Conservation (phyloP, 2,888 invertebrate genomes). For the Melipona beecheii region DNA sequence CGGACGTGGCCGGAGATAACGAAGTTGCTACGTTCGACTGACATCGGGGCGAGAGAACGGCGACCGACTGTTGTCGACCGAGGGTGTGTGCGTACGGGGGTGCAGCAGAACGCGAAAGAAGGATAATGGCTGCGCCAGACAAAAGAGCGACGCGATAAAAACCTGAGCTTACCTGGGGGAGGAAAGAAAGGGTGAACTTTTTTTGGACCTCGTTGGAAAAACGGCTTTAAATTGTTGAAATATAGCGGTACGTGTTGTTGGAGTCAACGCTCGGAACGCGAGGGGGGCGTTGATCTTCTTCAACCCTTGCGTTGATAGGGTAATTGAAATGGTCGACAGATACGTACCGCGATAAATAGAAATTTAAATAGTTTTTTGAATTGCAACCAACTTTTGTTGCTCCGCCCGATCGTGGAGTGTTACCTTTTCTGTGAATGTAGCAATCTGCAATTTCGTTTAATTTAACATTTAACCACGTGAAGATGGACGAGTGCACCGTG, state of each 20-base stretch:
- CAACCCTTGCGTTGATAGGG: neutral
- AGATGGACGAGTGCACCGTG: too few relatives aligned
- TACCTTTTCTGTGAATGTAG: too few relatives aligned
- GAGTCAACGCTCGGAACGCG: too few relatives aligned
- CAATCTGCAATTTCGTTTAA: too few relatives aligned
- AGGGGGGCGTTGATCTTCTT: neutral
- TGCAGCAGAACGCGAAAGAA: constrained; percentile 13
- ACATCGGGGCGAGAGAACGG: constrained; percentile 27
- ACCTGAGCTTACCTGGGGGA: too few relatives aligned
- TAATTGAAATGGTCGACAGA: neutral
- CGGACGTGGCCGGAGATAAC: constrained; percentile 72
- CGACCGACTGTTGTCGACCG: neutral
- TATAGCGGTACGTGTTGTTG: neutral
- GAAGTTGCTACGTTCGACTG: constrained; percentile 63
- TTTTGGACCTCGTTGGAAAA: neutral
- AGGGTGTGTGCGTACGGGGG: neutral
- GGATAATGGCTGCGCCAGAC: neutral
- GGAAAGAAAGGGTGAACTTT: neutral
- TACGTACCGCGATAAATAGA: too few relatives aligned
- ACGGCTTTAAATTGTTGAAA: neutral
- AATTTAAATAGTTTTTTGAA: too few relatives aligned
- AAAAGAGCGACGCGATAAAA: neutral
- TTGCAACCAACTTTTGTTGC: too few relatives aligned
- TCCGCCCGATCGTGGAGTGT: too few relatives aligned
- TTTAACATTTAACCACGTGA: too few relatives aligned